Conservation (phyloP, 2,888 invertebrate genomes). For the Meteorus colon region DNA sequence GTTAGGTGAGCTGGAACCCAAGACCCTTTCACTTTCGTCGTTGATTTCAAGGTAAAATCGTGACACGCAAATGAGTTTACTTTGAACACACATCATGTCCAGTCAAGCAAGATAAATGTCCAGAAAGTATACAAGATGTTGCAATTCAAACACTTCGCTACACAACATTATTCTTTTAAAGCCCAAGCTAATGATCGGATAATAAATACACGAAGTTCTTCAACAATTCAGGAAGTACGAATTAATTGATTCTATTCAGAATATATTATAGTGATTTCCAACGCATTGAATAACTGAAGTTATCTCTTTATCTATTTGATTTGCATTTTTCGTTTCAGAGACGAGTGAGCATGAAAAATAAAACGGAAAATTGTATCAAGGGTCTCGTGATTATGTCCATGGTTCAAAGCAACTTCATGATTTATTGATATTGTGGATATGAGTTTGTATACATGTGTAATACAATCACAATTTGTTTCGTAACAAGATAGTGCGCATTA, state of each 20-base stretch:
- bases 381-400: conserved; percentile 1
- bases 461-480: neutral
- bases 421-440: neutral
- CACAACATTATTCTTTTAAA: neutral
- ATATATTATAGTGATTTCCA: neutral
- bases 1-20: conserved; percentile 46
- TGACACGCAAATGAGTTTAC: conserved; percentile 44
- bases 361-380: neutral
- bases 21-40: conserved; percentile 65
- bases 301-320: neutral
- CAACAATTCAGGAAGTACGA: neutral
- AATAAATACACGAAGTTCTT: neutral
- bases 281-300: no score
- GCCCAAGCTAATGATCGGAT: neutral
- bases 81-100: conserved; percentile 33
- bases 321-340: neutral
- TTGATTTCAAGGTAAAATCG: conserved; percentile 62
- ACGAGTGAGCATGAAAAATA: neutral
- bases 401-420: neutral
- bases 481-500: conserved; percentile 18
- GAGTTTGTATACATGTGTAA: neutral
- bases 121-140: conserved; percentile 3
- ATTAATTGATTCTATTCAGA: neutral
- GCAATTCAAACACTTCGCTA: conserved; percentile 5
- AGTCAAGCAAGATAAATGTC: conserved; percentile 24